A percentile compares a stretch with the other conserved stretches of the same genome.
phyloP scores from a whole-genome alignment of 1,140 invertebrate species.

The Drosophila kepulauana region DNA sequence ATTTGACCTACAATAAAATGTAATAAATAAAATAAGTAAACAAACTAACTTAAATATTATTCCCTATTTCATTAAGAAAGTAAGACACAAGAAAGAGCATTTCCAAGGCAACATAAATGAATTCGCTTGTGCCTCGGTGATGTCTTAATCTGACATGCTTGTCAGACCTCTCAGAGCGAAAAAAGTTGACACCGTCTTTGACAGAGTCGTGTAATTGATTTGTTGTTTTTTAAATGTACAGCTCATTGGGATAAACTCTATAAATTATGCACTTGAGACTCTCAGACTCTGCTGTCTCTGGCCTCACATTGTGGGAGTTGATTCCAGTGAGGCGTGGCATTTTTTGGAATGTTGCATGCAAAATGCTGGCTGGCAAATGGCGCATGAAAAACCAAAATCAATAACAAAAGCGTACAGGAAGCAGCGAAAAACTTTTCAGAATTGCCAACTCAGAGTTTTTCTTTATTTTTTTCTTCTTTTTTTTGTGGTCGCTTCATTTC shows the following conservation, averaged over 20 bases:
- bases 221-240: constrained; percentile 58
- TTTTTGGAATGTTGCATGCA: constrained; percentile 50
- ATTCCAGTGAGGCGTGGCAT: constrained; percentile 40
- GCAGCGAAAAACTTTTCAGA: constrained; percentile 45
- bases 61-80: too few species aligned
- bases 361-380: constrained; percentile 65
- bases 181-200: not conserved
- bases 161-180: not conserved
- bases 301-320: not conserved
- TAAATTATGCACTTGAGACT: constrained; percentile 60
- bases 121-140: not conserved
- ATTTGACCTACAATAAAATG: too few species aligned
- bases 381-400: constrained; percentile 75
- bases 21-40: too few species aligned
- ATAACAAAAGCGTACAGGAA: constrained; percentile 49
- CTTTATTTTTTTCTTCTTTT: not conserved
- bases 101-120: not conserved
- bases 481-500: constrained; percentile 73
- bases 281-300: not conserved
- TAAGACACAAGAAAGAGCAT: not conserved
- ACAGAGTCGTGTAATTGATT: constrained; percentile 51
- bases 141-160: constrained; percentile 1
- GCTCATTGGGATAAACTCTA: constrained; percentile 33
- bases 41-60: too few species aligned
- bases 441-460: constrained; percentile 67